A percentile compares a stretch with the other conserved stretches of the same genome.
These are phyloP conservation scores for Melieria omissa DNA, from an alignment of 2,888 invertebrate genomes.

Conservation along the genomic window DNA sequence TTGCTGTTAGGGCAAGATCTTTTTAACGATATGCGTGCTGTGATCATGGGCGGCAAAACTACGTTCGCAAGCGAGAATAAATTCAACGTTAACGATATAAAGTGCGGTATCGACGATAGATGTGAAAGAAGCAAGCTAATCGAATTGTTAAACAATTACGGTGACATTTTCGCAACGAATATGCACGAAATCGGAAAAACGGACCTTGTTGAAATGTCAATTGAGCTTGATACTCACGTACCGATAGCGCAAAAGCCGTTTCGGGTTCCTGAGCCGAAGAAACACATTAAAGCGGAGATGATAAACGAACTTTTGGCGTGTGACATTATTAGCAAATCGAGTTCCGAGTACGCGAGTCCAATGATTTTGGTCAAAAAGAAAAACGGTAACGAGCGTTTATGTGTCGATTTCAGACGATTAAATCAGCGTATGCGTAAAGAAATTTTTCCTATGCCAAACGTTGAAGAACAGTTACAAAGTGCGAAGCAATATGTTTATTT, in stretches of 20 bases:
- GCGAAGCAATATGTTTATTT: constrained; percentile 32
- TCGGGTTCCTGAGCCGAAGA: constrained; percentile 36
- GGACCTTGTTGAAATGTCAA: constrained; percentile 27
- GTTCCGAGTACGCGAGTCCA: constrained; percentile 36
- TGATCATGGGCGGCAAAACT: constrained; percentile 1
- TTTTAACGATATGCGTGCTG: constrained; percentile 14
- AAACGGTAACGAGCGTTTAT: constrained; percentile 35
- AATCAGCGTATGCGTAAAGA: constrained; percentile 36
- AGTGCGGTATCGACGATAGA: constrained; percentile 9
- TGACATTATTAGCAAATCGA: constrained; percentile 34
- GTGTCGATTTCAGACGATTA: constrained; percentile 37
- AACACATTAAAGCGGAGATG: constrained; percentile 8
- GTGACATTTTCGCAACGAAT: constrained; percentile 26
- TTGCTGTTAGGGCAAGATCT: constrained; percentile 25
- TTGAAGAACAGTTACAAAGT: constrained; percentile 38
- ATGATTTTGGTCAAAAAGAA: constrained; percentile 36
- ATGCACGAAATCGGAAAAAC: constrained; percentile 34
- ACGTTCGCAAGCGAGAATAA: constrained; percentile 9
- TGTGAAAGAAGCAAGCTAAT: constrained; percentile 10
- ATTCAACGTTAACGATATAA: constrained; percentile 18
- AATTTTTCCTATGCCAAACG: constrained; percentile 39
- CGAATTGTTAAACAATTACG: constrained; percentile 9
- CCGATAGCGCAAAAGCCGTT: constrained; percentile 29
- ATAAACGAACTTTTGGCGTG: constrained; percentile 26
- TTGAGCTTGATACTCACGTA: constrained; percentile 29